Base-by-base conservation (phyloP, 2,113 vertebrate genomes). In the Hemibates koningsi region DNA sequence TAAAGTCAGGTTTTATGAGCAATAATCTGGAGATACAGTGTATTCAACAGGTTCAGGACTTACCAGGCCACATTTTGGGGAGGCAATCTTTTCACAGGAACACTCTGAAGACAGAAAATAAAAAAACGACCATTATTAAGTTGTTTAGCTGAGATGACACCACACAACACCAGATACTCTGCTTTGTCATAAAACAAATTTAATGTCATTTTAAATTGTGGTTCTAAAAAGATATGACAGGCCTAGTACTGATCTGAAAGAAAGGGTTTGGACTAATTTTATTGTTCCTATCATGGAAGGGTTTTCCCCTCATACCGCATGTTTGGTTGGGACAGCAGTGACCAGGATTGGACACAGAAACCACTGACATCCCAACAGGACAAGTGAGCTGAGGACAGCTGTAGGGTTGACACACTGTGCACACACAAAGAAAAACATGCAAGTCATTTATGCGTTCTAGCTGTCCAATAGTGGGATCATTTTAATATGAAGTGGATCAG, bases 51-150 rank as follows among this genome's bases (percentile, higher is more conserved):
- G 21, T 32, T 52, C 6, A 27, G 4, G 52, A 94, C 98, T 34
- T 96, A 99, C 98, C 98, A 97, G 93, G 85, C 95, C 89, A 95
- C 99, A 99, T 84, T 97, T 96, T 68, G 98, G 98, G 48, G 95
- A 97, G 3, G 95, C 86, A 9, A 99, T 96, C 24, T 94, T 97
- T 53, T 98, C 98, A 2, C 98, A 99, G 7, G 97, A 96, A 91
- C 99, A 99, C 91, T 98, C 99, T 99, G 94, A 91, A 97, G 34
- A 93, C 8, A 83, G 21, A 59, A 71, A 83, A 80, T 24, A 19
- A 32, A 87, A 9, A 21, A 66, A 43, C 5, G 1, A 63, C 21
- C 16, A 29, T 53, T 16, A 9, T 78, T n/a, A 50, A 50, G 45
- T 52, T 78, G 43, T 78, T 78, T 32, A 50, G 24, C 71, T 32